These are phyloP conservation scores for Balearica regulorum DNA, from an alignment of 2,797 vertebrate species.

Conservation along the genomic window DNA sequence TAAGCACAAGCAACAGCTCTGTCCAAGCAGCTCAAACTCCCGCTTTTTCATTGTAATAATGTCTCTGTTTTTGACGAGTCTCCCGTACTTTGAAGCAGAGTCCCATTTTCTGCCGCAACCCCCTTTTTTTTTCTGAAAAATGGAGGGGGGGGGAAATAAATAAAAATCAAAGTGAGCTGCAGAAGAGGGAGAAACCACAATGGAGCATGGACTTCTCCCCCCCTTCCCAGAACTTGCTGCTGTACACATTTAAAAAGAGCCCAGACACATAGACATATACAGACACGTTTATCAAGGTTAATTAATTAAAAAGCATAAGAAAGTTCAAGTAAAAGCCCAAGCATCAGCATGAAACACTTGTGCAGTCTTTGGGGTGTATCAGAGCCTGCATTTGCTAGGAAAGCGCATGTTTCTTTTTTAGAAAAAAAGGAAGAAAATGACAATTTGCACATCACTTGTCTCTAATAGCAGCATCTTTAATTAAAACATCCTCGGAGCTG, in stretches of 20 bases:
- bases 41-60: background rate
- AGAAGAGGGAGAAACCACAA: background rate
- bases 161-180: background rate
- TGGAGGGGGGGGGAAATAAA: no score
- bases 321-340: background rate
- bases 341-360: background rate
- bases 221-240: background rate
- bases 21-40: background rate
- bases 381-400: background rate
- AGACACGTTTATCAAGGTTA: background rate
- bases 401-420: background rate
- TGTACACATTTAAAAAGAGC: background rate
- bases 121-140: background rate
- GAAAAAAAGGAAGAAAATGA: background rate
- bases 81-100: background rate
- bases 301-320: background rate
- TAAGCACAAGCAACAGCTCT: background rate
- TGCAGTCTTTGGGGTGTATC: background rate
- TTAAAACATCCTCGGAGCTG: background rate
- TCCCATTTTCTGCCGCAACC: background rate
- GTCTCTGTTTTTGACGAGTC: accelerated
- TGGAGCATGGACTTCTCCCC: accelerated
- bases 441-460: background rate
- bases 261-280: background rate
- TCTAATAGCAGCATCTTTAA: background rate